Evolutionary conservation across 30 jellyfish, hydroid and myxozoan genomes (phyloP).

Genomic region (Aurelia sp.): DNA sequence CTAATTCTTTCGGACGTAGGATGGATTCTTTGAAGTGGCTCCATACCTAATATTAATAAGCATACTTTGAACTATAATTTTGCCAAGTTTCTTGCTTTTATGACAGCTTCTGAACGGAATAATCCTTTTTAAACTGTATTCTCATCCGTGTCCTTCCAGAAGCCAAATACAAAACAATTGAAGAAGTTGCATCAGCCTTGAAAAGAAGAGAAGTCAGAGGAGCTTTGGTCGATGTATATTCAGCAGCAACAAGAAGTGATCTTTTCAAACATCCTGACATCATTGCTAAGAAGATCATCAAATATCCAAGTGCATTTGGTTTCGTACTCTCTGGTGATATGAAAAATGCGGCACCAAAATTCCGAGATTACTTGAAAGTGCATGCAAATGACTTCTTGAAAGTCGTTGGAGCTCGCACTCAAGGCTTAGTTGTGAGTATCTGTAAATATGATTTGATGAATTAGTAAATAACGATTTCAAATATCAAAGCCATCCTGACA

Average conservation of each 20-base stretch:
- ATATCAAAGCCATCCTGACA: too few species aligned
- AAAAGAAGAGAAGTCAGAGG: conserved; percentile 71
- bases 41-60: too few species aligned
- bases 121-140: too few species aligned
- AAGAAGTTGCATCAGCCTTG: conserved; percentile 75
- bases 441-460: neutral
- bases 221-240: conserved; percentile 70
- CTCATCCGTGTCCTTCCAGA: conserved; percentile 9
- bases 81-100: too few species aligned
- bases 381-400: conserved; percentile 21
- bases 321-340: conserved; percentile 74
- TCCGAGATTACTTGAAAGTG: conserved; percentile 23
- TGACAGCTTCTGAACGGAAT: too few species aligned
- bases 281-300: conserved; percentile 32
- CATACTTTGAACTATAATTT: too few species aligned
- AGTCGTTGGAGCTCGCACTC: conserved; percentile 20
- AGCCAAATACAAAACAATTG: conserved; percentile 44
- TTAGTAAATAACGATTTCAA: neutral
- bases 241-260: conserved; percentile 78
- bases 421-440: conserved; percentile 52
- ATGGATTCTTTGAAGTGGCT: too few species aligned
- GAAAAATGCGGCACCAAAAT: conserved; percentile 44
- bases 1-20: too few species aligned
- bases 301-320: conserved; percentile 77
- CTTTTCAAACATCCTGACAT: conserved; percentile 53